A percentile compares a stretch with the other conserved stretches of the same genome.
Conservation (phyloP, 2,113 vertebrate species). For the Phodopus roborovskii region DNA sequence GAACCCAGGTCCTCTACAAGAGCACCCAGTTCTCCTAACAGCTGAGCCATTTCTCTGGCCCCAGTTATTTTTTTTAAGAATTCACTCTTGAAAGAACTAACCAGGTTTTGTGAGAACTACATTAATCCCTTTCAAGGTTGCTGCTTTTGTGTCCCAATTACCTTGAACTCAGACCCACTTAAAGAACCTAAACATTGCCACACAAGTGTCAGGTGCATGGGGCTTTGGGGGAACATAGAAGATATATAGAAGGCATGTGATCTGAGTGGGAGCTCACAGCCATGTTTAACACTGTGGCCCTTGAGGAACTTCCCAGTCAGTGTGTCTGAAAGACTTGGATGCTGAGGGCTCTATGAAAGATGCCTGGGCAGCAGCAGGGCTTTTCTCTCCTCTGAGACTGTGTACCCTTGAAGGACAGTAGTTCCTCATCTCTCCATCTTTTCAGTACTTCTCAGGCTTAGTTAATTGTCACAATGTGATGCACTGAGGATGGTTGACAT, state of each 20-base stretch:
- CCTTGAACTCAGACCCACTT: not conserved
- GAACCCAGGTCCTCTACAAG: not conserved
- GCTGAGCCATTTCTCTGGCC: not conserved
- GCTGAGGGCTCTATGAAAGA: not conserved
- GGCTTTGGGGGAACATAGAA: not conserved
- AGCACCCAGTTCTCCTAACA: not conserved
- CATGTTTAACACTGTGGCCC: not conserved
- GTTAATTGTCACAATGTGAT: not conserved
- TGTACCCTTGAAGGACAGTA: not conserved
- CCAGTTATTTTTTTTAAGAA: not conserved
- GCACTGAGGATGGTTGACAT: rapidly evolving
- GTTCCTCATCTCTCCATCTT: not conserved
- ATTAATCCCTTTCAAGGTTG: not conserved
- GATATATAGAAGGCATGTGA: not conserved
- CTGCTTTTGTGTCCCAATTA: not conserved
- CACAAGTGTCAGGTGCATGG: not conserved
- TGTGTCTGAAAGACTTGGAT: not conserved
- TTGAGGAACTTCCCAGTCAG: not conserved
- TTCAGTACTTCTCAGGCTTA: not conserved
- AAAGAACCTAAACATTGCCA: not conserved
- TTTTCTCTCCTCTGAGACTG: not conserved
- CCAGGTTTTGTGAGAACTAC: not conserved
- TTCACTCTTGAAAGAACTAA: not conserved
- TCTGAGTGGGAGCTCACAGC: not conserved
- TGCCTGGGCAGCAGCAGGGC: not conserved